Evolutionary conservation across 2,888 invertebrate species (phyloP).

Genomic region (Temnothorax unifasciatus): DNA sequence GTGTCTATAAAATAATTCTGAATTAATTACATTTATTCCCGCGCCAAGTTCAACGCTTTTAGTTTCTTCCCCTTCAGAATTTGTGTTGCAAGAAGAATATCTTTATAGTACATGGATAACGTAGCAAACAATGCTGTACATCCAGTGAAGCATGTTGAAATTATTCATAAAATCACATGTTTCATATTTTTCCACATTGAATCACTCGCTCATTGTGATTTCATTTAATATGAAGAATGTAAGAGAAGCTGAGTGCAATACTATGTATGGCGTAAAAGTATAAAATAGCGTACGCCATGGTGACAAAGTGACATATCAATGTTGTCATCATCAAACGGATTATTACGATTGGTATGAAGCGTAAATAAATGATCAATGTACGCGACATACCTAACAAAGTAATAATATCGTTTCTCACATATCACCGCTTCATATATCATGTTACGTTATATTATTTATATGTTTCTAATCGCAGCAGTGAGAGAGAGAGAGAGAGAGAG

Average conservation of each 20-base stretch:
- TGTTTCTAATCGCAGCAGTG: slow-evolving; percentile 17
- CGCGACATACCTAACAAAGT: slow-evolving; percentile 70
- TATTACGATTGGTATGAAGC: slow-evolving; percentile 70
- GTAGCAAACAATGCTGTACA: background rate
- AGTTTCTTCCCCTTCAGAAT: background rate
- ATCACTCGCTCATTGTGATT: background rate
- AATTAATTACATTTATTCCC: background rate
- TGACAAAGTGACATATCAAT: slow-evolving; percentile 3
- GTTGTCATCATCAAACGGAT: background rate
- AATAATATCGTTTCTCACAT: slow-evolving; percentile 40
- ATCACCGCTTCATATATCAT: background rate
- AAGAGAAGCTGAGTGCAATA: background rate
- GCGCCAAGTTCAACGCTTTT: background rate
- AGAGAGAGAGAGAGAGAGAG: background rate
- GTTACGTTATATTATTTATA: slow-evolving; percentile 4
- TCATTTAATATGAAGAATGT: background rate
- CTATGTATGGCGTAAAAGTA: slow-evolving; percentile 61
- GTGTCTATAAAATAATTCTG: background rate
- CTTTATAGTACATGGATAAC: background rate
- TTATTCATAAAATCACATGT: background rate
- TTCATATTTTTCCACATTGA: background rate
- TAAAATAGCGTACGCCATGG: slow-evolving; percentile 65
- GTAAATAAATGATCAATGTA: slow-evolving; percentile 76
- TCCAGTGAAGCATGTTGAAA: background rate
- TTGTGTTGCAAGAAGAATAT: background rate